These are phyloP conservation scores for Carapus acus DNA, from an alignment of 2,797 vertebrate species.

Conservation along the genomic window DNA sequence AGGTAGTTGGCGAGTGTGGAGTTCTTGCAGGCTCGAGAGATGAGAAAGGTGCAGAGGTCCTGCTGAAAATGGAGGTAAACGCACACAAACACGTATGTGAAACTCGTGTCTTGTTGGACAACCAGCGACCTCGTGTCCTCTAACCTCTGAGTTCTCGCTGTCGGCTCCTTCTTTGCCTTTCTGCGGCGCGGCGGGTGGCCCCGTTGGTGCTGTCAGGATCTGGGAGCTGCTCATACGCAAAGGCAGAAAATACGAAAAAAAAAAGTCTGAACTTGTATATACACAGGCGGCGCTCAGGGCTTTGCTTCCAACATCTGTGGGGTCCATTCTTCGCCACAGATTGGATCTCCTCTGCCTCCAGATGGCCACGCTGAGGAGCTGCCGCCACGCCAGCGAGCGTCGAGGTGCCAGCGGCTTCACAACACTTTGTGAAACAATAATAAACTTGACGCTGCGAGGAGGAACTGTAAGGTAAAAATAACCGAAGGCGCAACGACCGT, in stretches of 20 bases:
- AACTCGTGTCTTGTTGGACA: not conserved
- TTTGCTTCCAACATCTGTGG: not conserved
- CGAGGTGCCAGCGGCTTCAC: conserved; percentile 27
- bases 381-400: conserved; percentile 38
- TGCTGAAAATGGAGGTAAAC: conserved; percentile 71
- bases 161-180: conserved; percentile 87
- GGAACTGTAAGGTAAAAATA: conserved; percentile 22
- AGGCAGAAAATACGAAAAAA: not conserved
- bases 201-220: conserved; percentile 74
- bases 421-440: conserved; percentile 48
- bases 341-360: conserved; percentile 12
- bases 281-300: conserved; percentile 1
- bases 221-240: conserved; percentile 76
- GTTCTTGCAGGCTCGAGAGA: conserved; percentile 97
- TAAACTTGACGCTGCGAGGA: conserved; percentile 34
- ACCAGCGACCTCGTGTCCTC: conserved; percentile 2
- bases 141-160: conserved; percentile 87
- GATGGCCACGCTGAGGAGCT: conserved; percentile 15
- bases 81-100: not conserved
- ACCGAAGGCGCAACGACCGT: conserved; percentile 7
- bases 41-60: conserved; percentile 96
- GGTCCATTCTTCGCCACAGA: conserved; percentile 12
- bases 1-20: conserved; percentile 95
- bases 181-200: conserved; percentile 57
- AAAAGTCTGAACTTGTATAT: not conserved